phyloP scores from a whole-genome alignment of 2,888 invertebrate genomes.

The Meiosimyza platycephala region DNA sequence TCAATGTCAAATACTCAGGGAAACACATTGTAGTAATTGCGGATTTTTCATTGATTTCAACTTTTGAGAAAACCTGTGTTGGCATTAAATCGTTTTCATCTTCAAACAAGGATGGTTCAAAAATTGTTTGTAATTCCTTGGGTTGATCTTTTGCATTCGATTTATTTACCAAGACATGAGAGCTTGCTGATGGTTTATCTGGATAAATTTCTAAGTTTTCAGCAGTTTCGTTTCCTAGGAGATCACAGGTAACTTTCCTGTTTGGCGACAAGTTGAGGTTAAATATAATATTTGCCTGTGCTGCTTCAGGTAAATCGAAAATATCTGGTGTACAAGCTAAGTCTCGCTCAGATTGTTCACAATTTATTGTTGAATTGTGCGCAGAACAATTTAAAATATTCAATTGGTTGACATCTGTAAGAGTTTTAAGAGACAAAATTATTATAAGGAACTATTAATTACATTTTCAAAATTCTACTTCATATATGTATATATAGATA shows the following conservation, averaged over 20 bases:
- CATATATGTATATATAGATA: too few species aligned
- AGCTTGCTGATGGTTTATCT: slow-evolving; percentile 10
- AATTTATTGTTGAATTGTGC: slow-evolving; percentile 12
- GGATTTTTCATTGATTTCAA: background rate
- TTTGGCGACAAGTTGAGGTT: background rate
- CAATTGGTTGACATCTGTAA: slow-evolving; percentile 44
- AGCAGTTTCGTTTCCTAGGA: background rate
- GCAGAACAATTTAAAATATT: slow-evolving; percentile 39
- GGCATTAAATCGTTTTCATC: slow-evolving; percentile 35
- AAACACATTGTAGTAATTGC: background rate
- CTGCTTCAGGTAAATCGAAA: slow-evolving; percentile 37
- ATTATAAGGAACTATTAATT: background rate
- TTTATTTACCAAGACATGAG: background rate
- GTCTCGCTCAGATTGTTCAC: slow-evolving; percentile 32
- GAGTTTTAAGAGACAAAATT: too few species aligned
- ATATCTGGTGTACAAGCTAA: slow-evolving; percentile 45
- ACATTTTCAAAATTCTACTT: too few species aligned
- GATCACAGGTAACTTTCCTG: background rate
- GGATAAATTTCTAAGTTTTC: background rate
- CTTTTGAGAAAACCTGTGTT: slow-evolving; percentile 36
- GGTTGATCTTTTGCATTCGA: background rate
- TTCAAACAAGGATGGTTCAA: slow-evolving; percentile 10
- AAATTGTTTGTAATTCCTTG: background rate
- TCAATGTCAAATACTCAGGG: slow-evolving; percentile 41
- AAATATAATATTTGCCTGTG: slow-evolving; percentile 14